Evolutionary conservation across 2,888 invertebrate species (phyloP).

Genomic region (Thysanoteuthis rhombus): DNA sequence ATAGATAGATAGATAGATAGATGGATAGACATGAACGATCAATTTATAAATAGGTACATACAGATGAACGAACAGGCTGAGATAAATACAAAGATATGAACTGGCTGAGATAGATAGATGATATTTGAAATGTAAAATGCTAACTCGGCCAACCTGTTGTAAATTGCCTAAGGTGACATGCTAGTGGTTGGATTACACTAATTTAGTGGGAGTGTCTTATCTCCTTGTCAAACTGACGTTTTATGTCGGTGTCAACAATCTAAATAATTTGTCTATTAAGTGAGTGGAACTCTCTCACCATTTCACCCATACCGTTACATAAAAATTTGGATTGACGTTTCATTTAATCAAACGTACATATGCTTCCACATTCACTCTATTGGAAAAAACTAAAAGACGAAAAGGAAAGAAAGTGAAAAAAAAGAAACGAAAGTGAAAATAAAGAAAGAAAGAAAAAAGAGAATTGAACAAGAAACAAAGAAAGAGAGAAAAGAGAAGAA

Average conservation of each 20-base stretch:
- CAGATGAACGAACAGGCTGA: no score
- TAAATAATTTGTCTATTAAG: neutral
- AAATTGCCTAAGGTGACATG: neutral
- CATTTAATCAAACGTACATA: neutral
- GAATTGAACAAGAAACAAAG: no score
- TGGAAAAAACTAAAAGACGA: neutral
- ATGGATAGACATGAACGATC: no score
- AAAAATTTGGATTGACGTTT: neutral
- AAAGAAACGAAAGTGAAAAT: no score
- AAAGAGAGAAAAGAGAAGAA: no score
- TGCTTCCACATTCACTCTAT: neutral
- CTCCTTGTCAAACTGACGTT: neutral
- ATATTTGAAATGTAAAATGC: neutral
- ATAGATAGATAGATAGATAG: no score
- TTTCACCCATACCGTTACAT: neutral
- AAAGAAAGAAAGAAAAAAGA: no score
- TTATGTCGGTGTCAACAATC: neutral
- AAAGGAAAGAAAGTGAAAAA: no score
- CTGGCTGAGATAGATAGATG: no score
- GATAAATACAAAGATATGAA: no score
- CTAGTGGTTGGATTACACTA: neutral
- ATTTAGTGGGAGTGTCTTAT: neutral
- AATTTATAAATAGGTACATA: no score
- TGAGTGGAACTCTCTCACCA: no score
- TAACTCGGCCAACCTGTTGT: neutral